Evolutionary conservation across 2,888 invertebrate species (phyloP).

Genomic region (Drosophila falleni): DNA sequence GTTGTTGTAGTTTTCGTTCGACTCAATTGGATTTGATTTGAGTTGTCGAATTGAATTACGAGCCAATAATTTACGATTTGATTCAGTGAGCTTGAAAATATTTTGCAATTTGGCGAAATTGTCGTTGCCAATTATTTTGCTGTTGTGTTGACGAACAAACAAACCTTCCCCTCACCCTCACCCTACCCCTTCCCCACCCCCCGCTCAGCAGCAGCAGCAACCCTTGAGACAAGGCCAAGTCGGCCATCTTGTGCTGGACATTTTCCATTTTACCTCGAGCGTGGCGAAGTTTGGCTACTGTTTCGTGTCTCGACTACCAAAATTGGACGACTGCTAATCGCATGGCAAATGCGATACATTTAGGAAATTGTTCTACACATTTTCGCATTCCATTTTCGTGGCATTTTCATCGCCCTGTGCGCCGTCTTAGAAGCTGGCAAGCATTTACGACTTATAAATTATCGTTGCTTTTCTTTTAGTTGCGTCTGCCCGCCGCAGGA

Average conservation of each 20-base stretch:
- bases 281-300: slow-evolving; percentile 49
- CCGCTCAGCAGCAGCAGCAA: slow-evolving; percentile 3
- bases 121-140: slow-evolving; percentile 64
- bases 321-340: slow-evolving; percentile 63
- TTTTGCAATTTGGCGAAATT: slow-evolving; percentile 65
- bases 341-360: slow-evolving; percentile 68
- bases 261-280: slow-evolving; percentile 38
- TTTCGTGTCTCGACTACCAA: slow-evolving; percentile 51
- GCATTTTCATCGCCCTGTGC: slow-evolving; percentile 55
- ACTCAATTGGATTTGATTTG: slow-evolving; percentile 42
- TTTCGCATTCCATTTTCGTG: slow-evolving; percentile 68
- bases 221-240: slow-evolving; percentile 22
- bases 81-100: slow-evolving; percentile 72
- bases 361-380: slow-evolving; percentile 72
- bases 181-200: slow-evolving; percentile 34
- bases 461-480: slow-evolving; percentile 75
- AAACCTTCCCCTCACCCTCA: slow-evolving; percentile 44
- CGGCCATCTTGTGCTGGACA: slow-evolving; percentile 69
- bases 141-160: slow-evolving; percentile 48
- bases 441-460: slow-evolving; percentile 77
- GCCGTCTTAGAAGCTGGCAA: slow-evolving; percentile 43
- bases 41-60: slow-evolving; percentile 42
- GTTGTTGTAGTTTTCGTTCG: slow-evolving; percentile 21
- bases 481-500: slow-evolving; percentile 64
- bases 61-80: slow-evolving; percentile 63